Base-by-base conservation (phyloP, 2,888 invertebrate species). In the Tenthredo distinguenda region DNA sequence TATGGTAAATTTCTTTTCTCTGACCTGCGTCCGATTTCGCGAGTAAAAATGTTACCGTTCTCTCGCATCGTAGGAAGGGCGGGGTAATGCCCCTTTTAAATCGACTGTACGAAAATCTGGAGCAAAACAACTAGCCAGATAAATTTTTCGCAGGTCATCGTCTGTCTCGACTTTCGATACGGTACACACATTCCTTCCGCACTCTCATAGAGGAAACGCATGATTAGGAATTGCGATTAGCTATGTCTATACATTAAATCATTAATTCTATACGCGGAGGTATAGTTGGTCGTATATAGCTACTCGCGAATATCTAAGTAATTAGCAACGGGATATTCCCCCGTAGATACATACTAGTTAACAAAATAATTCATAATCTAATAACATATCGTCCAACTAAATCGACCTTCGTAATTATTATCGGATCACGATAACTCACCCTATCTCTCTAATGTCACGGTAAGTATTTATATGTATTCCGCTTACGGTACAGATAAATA, bases 191-290 rank as follows among this genome's bases (percentile, higher is more conserved):
- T 90, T 89, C 88, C 86, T 55, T 47, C 47, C 85, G 87, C 77
- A 55, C 50, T 50, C 47, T 15, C 86, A 87, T 68, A 62, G 74
- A 79, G 87, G 87, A 87, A 87, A 87, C 84, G 87, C 88, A 88
- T 89, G 88, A 90, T 90, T 90, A 88, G 89, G 88, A 88, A 87
- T 81, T 84, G 84, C 87, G 87, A 86, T 85, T 81, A 81, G 81
- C 26, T 37, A 26, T 40, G 81, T 74, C 62, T 34, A 15, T 58
- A 81, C 2, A 81, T 62, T 34, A 34, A 34, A 81, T 62, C 7
- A 65, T 81, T n/a, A 62, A 81, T 81, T 81, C 81, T 34, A 81
- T 3, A 62, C 21, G 81, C 81, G 21, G 12, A 79, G 47, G n/a
- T 21, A 34, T 18, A 26, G 72, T 74, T 10, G 5, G 40, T 43